Percentiles rank a stretch among this genome's conserved stretches.
These are phyloP conservation scores for Enteromius fasciolatus DNA, from an alignment of 2,797 vertebrate species.

Conservation along the genomic window DNA sequence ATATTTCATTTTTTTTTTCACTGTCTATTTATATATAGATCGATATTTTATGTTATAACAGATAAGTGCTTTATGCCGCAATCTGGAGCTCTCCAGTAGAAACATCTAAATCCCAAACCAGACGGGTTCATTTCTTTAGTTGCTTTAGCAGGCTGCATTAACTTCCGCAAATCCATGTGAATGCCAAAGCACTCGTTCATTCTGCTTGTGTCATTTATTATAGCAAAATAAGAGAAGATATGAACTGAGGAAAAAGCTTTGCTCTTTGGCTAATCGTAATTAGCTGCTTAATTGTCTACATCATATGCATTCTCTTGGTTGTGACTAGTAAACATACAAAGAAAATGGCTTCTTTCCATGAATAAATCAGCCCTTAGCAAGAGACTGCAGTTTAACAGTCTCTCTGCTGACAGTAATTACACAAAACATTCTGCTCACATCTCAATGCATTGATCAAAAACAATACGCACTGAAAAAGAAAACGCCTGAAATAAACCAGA, in stretches of 20 bases:
- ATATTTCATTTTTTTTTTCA: background rate
- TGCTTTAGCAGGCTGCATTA: constrained; percentile 1
- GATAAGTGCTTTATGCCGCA: constrained; percentile 20
- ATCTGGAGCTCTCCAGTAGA: background rate
- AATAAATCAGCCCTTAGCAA: constrained; percentile 57
- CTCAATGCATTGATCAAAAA: constrained; percentile 65
- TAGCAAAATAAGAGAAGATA: constrained; percentile 38
- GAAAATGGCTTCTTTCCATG: constrained; percentile 59
- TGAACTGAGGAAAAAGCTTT: constrained; percentile 42
- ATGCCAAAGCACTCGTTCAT: constrained; percentile 43
- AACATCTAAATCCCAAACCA: constrained; percentile 4
- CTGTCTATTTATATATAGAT: constrained; percentile 1
- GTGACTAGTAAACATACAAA: constrained; percentile 66
- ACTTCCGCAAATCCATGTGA: constrained; percentile 14
- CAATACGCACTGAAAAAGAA: constrained; percentile 57
- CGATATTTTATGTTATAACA: background rate
- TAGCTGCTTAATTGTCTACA: constrained; percentile 66
- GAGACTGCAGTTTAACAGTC: constrained; percentile 21
- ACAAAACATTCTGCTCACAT: constrained; percentile 62
- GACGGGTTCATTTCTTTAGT: constrained; percentile 13
- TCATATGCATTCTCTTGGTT: constrained; percentile 54
- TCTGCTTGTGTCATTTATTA: constrained; percentile 46
- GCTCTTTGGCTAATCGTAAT: constrained; percentile 63
- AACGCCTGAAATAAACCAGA: constrained; percentile 37
- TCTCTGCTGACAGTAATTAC: constrained; percentile 69